Base-by-base conservation (phyloP, 2,888 invertebrate genomes). In the Microplitis manilae region DNA sequence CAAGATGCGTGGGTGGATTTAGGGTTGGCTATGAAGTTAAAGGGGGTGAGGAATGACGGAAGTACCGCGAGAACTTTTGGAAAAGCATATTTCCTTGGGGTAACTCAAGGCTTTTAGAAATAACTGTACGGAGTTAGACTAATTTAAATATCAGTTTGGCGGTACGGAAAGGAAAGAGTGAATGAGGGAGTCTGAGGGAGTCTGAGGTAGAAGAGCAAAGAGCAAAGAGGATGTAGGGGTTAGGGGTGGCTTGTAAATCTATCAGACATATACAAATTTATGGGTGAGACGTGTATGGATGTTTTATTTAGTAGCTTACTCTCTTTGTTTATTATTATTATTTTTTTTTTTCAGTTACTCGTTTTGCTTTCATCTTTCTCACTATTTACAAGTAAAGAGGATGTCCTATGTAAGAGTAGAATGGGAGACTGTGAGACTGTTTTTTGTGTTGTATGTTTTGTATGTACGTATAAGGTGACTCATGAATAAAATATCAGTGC, bases 141-240 rank as follows among this genome's bases (percentile, higher is more conserved):
- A 90, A 90, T 90, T 90, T 90, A 88, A 90, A 90, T 89, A 90
- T 90, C 88, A 87, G 87, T 87, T 89, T 86, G 85, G 86, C 85
- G 82, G 85, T 30, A 50, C 50, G 8, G 13, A 13, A 50, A 50
- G 50, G 13, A 50, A 50, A 50, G 50, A 13, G 13, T 13, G 50
- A 50, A 13, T 13, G 50, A 13, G 50, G 5, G 13, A 13, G 30
- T 30, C 30, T 13, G 50, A 13, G 50, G 5, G 13, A 13, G 30
- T 30, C 30, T 30, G 59, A 65, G 59, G 68, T 17, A 39, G 8
- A 64, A 75, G 68, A 62, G 62, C 13, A 50, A 38, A 64, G 59
- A 38, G 39, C 30, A 30, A 30, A 50, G 13, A 50, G 50, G 13
- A 50, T 50, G 50, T 50, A 40, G 50, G 76, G 71, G 68, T 30